phyloP scores from a whole-genome alignment of 2,888 invertebrate genomes.

The Scotopteryx bipunctaria region DNA sequence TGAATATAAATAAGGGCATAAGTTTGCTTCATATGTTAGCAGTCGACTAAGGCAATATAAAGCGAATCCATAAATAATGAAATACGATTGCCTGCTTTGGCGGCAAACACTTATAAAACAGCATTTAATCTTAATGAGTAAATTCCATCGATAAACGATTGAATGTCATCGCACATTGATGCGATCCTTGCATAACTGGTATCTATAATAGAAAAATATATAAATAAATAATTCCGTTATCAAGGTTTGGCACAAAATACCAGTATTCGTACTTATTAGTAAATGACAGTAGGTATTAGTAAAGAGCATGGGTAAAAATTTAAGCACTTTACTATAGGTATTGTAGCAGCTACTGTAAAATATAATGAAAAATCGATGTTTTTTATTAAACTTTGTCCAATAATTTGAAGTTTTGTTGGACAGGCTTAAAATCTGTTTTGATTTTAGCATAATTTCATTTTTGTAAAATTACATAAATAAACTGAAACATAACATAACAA shows the following conservation, averaged over 20 bases:
- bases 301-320: background rate
- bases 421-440: too few relatives aligned
- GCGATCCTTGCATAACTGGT: conserved; percentile 29
- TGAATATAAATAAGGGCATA: too few relatives aligned
- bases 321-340: background rate
- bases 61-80: background rate
- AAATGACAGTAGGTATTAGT: too few relatives aligned
- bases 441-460: too few relatives aligned
- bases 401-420: too few relatives aligned
- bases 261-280: too few relatives aligned
- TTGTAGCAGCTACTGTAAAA: too few relatives aligned
- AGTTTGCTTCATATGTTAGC: too few relatives aligned
- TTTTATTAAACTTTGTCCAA: too few relatives aligned
- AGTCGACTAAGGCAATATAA: conserved; percentile 7
- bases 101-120: conserved; percentile 13
- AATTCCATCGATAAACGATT: conserved; percentile 26
- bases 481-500: too few relatives aligned
- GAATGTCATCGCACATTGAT: conserved; percentile 43
- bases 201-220: conserved; percentile 36
- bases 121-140: conserved; percentile 17
- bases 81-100: conserved; percentile 11
- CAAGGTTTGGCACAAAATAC: conserved; percentile 17
- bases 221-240: conserved; percentile 45
- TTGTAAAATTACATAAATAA: too few relatives aligned
- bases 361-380: too few relatives aligned